These are phyloP conservation scores for Spongilla lacustris DNA, from an alignment of 37 sponge, comb jelly and placozoan genomes.

Conservation along the genomic window DNA sequence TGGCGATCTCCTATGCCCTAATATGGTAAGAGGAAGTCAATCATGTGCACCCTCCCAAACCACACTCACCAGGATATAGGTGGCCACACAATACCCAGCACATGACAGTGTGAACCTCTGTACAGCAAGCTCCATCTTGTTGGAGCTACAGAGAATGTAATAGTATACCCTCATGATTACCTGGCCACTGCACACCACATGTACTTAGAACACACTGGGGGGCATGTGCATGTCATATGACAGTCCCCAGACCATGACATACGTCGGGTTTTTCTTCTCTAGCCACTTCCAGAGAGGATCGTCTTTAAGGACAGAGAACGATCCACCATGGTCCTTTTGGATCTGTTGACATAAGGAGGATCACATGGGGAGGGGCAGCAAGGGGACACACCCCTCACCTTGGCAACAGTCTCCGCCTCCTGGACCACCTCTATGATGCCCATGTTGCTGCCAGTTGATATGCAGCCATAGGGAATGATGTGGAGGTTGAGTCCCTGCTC, in stretches of 20 bases:
- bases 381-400: constrained; percentile 32
- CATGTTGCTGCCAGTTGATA: constrained; percentile 83
- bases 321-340: constrained; percentile 71
- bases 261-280: constrained; percentile 80
- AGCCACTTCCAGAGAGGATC: constrained; percentile 85
- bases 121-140: constrained; percentile 64
- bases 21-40: neutral
- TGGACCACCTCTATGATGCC: constrained; percentile 96
- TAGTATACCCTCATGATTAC: neutral
- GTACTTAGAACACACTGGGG: too few relatives aligned
- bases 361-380: neutral
- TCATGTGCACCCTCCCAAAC: neutral
- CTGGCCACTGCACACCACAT: too few relatives aligned
- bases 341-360: constrained; percentile 47
- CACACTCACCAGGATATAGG: constrained; percentile 83
- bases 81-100: constrained; percentile 96
- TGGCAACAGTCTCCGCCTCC: constrained; percentile 87
- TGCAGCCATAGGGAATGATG: constrained; percentile 95
- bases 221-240: too few relatives aligned
- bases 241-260: constrained; percentile 2
- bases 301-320: constrained; percentile 80
- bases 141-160: constrained; percentile 26
- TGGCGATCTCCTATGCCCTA: constrained; percentile 96
- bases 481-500: constrained; percentile 82
- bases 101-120: constrained; percentile 87